A percentile compares a stretch with the other conserved stretches of the same genome.
These are phyloP conservation scores for Ailuropoda melanoleuca DNA, from an alignment of 2,113 vertebrate species.

Conservation along the genomic window DNA sequence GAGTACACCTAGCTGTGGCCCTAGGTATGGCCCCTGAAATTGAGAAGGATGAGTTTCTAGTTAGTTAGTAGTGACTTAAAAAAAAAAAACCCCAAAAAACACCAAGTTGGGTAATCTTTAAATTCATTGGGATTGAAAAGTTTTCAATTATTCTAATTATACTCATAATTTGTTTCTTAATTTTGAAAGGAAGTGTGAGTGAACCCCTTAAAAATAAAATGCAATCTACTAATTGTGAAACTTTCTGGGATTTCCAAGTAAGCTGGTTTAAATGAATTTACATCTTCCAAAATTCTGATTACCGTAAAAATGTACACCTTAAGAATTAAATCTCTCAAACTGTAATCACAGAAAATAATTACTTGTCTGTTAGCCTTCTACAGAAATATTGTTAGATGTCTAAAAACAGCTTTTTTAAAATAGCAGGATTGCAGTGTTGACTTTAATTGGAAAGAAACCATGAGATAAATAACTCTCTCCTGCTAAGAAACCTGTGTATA, in stretches of 20 bases:
- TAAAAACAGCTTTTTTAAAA: conserved; percentile 26
- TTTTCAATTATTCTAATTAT: conserved; percentile 49
- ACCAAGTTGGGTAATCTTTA: neutral
- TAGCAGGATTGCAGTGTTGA: neutral
- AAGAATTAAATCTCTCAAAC: conserved; percentile 41
- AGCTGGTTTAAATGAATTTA: conserved; percentile 53
- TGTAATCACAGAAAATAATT: conserved; percentile 30
- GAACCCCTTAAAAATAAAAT: conserved; percentile 60
- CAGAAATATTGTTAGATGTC: neutral
- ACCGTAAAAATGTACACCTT: neutral
- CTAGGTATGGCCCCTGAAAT: neutral
- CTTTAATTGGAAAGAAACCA: conserved; percentile 34
- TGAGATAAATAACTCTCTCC: neutral
- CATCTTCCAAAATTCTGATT: conserved; percentile 58
- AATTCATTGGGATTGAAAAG: neutral
- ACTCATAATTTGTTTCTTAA: conserved; percentile 50
- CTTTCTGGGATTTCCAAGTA: conserved; percentile 71
- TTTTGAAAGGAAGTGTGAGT: conserved; percentile 62
- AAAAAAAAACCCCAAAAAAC: neutral
- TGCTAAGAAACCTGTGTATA: conserved; percentile 61
- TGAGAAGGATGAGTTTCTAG: neutral
- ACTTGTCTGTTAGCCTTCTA: neutral
- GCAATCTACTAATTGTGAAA: conserved; percentile 75
- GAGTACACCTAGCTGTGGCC: neutral
- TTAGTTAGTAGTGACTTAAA: neutral